Percentiles rank a stretch among this genome's conserved stretches.
Evolutionary conservation across 2,888 invertebrate species (phyloP).

Genomic region (Dolomedes plantarius): DNA sequence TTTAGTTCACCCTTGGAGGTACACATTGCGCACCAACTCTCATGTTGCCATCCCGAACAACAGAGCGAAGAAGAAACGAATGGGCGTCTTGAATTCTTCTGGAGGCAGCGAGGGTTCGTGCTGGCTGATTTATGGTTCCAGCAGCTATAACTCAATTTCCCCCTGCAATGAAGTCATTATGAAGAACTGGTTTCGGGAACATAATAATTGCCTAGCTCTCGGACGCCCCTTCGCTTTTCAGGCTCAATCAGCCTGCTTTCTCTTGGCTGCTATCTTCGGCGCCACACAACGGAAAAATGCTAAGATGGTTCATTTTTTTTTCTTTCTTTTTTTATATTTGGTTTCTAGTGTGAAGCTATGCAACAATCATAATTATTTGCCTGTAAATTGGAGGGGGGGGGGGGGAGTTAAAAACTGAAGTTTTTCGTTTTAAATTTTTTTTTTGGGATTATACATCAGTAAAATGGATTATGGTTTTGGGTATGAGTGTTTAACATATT

Average conservation of each 20-base stretch:
- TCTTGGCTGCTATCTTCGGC: constrained; percentile 38
- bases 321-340: background rate
- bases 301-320: too few species aligned
- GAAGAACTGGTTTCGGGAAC: constrained; percentile 68
- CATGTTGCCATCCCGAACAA: constrained; percentile 4
- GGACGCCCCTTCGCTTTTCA: constrained; percentile 65
- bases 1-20: background rate
- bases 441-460: too few species aligned
- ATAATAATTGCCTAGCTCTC: constrained; percentile 61
- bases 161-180: constrained; percentile 69
- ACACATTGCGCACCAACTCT: background rate
- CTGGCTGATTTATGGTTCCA: constrained; percentile 66
- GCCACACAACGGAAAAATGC: background rate
- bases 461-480: too few species aligned
- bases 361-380: too few species aligned
- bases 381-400: too few species aligned
- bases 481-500: too few species aligned
- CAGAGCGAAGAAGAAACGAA: constrained; percentile 23
- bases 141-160: constrained; percentile 70
- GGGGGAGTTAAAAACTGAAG: too few species aligned
- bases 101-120: constrained; percentile 9
- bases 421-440: too few species aligned
- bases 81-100: constrained; percentile 46
- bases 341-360: too few species aligned
- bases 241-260: constrained; percentile 22